Evolutionary conservation across 2,113 vertebrate genomes (phyloP).

Genomic region (Ammospiza caudacuta): DNA sequence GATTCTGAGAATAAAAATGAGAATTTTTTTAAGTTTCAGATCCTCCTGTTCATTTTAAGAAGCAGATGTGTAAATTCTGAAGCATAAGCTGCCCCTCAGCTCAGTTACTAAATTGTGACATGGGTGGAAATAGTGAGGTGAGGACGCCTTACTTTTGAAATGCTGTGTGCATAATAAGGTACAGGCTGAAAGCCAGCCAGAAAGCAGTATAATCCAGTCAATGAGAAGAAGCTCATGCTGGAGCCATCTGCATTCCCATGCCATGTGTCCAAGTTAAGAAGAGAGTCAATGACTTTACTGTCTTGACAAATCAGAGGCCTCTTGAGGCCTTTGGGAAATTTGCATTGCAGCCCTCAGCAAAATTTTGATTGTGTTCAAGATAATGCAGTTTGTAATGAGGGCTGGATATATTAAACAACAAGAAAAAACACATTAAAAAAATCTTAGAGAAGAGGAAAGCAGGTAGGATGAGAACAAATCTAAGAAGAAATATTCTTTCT

Average conservation of each 20-base stretch:
- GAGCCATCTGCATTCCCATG: not conserved
- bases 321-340: not conserved
- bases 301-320: not conserved
- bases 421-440: not conserved
- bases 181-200: not conserved
- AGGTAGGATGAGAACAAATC: not conserved
- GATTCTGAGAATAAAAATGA: not conserved
- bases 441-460: not conserved
- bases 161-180: not conserved
- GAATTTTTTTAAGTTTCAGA: not conserved
- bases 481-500: not conserved
- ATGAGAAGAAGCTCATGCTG: not conserved
- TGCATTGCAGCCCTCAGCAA: not conserved
- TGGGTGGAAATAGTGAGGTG: fast-evolving
- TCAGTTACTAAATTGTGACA: not conserved
- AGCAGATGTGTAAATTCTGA: not conserved
- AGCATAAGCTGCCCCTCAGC: not conserved
- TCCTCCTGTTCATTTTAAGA: not conserved
- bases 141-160: not conserved
- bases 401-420: not conserved
- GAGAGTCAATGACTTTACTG: not conserved
- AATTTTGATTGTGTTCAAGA: not conserved
- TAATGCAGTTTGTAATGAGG: not conserved
- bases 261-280: not conserved
- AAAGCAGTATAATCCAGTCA: not conserved